Base-by-base conservation (phyloP, 2,797 vertebrate species). In the Sebastes kiyomatsui region DNA sequence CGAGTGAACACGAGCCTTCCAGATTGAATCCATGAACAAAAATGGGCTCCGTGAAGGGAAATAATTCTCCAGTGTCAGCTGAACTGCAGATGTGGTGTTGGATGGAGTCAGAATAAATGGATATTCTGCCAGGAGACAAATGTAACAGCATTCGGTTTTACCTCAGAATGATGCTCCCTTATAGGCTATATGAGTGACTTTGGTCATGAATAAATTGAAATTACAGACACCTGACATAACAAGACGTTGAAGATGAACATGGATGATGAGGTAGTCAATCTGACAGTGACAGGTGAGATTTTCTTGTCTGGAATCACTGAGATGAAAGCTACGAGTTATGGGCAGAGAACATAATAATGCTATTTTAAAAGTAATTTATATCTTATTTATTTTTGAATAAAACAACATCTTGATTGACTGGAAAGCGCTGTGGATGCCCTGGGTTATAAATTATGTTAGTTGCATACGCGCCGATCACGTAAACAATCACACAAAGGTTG, bases 81-180 rank as follows among this genome's bases (percentile, higher is more conserved):
- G 56, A 70, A 56, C 28, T 70, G 30, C 28, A 77, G n/a, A 23
- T 2, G 7, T 65, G 30, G 11, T 23, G 25, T 7, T 23, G 27
- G 58, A 38, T 22, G 7, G 18, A 58, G 28, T 30, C 35, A 66
- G 28, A 72, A 23, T 42, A 69, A 75, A 86, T 80, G 25, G 66
- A 84, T 84, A 66, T 79, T 55, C 68, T 69, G 35, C 30, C 27
- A 54, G 35, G 25, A n/a, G 67, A 56, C 46, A 61, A 14, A 81
- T 8, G 28, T 22, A 64, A 64, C 10, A 25, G 16, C 28, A 25
- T 5, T 3, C 27, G 58, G 67, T 72, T 75, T 52, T 27, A 27
- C 30, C 10, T 35, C 27, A 46, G 42, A 46, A 64, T 10, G 14
- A 71, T 33, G 30, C 27, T 72, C 23, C 8, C 35, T 30, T 54